Percentiles rank a stretch among this genome's conserved stretches.
These are phyloP conservation scores for Gymnothorax javanicus DNA, from an alignment of 2,797 vertebrate species.

Conservation along the genomic window DNA sequence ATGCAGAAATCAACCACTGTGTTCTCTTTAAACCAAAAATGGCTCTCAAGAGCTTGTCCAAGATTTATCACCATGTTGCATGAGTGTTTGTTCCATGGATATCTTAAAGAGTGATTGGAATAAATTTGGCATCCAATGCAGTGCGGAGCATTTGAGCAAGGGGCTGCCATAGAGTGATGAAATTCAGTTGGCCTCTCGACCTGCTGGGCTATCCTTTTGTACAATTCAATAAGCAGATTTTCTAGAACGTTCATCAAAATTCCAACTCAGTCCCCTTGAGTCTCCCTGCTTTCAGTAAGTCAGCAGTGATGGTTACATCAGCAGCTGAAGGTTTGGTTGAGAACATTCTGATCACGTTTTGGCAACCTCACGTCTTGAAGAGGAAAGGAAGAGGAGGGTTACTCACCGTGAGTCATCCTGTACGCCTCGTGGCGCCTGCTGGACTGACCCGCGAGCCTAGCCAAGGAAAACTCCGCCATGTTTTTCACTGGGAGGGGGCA, in stretches of 20 bases:
- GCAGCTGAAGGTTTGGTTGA: no score
- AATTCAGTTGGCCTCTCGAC: background rate
- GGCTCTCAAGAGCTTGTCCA: background rate
- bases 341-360: no score
- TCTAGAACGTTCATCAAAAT: no score
- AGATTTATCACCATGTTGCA: background rate
- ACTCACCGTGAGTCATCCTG: constrained; percentile 74
- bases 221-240: no score
- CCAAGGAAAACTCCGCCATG: constrained; percentile 60
- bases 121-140: background rate
- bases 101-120: background rate
- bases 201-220: background rate
- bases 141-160: background rate
- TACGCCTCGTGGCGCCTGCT: constrained; percentile 59
- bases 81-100: background rate
- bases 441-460: constrained; percentile 51
- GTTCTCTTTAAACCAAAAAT: background rate
- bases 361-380: background rate
- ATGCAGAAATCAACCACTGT: background rate
- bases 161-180: no score
- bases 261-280: no score
- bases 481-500: constrained; percentile 72
- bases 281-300: no score
- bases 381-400: background rate
- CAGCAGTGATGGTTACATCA: no score